A percentile compares a stretch with the other conserved stretches of the same genome.
These are phyloP conservation scores for Nemotelus pantherinus DNA, from an alignment of 2,888 invertebrate genomes.

Conservation along the genomic window DNA sequence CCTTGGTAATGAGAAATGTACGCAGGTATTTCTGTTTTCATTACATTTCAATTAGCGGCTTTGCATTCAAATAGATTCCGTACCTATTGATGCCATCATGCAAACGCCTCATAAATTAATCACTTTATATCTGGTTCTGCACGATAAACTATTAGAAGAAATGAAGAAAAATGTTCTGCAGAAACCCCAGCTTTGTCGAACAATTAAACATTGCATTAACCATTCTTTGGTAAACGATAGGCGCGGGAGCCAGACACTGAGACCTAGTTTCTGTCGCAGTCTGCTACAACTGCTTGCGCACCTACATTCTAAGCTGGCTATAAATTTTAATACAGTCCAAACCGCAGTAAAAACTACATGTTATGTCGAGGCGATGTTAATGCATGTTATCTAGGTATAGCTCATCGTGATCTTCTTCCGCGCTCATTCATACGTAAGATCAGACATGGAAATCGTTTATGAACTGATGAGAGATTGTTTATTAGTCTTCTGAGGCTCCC, in stretches of 20 bases:
- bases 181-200: slow-evolving; percentile 13
- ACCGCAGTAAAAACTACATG: slow-evolving; percentile 24
- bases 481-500: background rate
- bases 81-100: slow-evolving; percentile 25
- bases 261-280: slow-evolving; percentile 31
- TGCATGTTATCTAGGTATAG: slow-evolving; percentile 5
- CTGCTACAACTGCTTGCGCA: slow-evolving; percentile 4
- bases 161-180: background rate
- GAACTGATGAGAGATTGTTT: slow-evolving; percentile 26
- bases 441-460: slow-evolving; percentile 15
- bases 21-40: slow-evolving; percentile 9
- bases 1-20: background rate
- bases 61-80: background rate
- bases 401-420: background rate
- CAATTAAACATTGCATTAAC: slow-evolving; percentile 31
- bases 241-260: slow-evolving; percentile 42
- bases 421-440: slow-evolving; percentile 20
- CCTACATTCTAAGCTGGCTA: background rate
- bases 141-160: background rate
- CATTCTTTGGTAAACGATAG: slow-evolving; percentile 23
- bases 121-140: slow-evolving; percentile 17
- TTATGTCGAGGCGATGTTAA: background rate
- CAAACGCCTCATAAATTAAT: slow-evolving; percentile 29
- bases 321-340: slow-evolving; percentile 15
- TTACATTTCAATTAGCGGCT: slow-evolving; percentile 26